Base-by-base conservation (phyloP, 2,888 invertebrate genomes). In the Pachliopta kotzebuea region DNA sequence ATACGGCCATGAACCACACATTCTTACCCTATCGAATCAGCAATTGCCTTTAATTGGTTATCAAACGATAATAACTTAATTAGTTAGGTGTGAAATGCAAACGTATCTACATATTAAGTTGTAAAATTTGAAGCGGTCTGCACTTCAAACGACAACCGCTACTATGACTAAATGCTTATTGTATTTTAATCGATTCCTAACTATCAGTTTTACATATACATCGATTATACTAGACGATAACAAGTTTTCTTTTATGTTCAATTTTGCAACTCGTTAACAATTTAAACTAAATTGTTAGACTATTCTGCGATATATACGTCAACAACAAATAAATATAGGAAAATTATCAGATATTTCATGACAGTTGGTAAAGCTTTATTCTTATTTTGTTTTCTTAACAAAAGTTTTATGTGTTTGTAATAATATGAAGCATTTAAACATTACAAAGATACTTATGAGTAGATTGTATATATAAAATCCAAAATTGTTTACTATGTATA, bases 21-120 rank as follows among this genome's bases (percentile, higher is more conserved):
- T 69, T 66, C 65, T 59, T 68, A 64, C 71, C 69, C 58, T 71
- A 62, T 67, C 74, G 68, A 75, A 76, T 75, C 68, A 60, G 66
- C 71, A 72, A 74, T 74, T 65, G 67, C 68, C 67, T 58, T 58
- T 71, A 72, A 73, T 70, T 60, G 68, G 18, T 50, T 50, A 67
- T 67, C 67, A 58, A 68, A 52, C 59, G 63, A 63, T 73, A 72
- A 75, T 72, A 71, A 71, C 74, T 75, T 69, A 72, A 76, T 76
- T 62, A 67, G 24, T 70, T 69, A 73, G 63, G 71, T 74, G 74
- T 75, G 70, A 72, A 70, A 69, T 65, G 62, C 67, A 68, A 61
- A 69, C 66, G 59, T 67, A 68, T 65, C 56, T 69, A 71, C 60
- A 65, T 69, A 70, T 67, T 67, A 70, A 65, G 67, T 52, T 53